A percentile compares a stretch with the other conserved stretches of the same genome.
Evolutionary conservation across 2,888 invertebrate genomes (phyloP).

Genomic region (Phanerotoma sp.): DNA sequence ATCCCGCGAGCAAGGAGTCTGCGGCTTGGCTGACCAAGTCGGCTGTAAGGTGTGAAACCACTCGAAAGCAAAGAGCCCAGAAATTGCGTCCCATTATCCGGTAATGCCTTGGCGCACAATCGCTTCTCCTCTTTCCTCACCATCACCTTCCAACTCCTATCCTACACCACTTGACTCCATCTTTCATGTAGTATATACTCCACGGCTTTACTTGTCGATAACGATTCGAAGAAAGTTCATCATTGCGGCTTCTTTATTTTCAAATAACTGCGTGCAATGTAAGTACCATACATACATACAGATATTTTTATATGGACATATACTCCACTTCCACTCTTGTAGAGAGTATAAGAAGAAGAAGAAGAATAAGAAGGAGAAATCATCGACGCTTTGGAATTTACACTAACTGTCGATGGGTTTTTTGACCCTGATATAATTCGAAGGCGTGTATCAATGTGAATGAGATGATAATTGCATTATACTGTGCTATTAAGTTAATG

Average conservation of each 20-base stretch:
- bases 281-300: neutral
- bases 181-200: neutral
- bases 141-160: neutral
- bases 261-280: slow-evolving; percentile 3
- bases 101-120: slow-evolving; percentile 47
- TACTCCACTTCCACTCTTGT: no score
- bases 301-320: neutral
- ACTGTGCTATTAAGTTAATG: slow-evolving; percentile 2
- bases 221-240: slow-evolving; percentile 47
- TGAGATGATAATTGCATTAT: neutral
- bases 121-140: slow-evolving; percentile 9
- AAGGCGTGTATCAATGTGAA: neutral
- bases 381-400: neutral
- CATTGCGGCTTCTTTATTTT: slow-evolving; percentile 31
- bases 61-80: slow-evolving; percentile 56
- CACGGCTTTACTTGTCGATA: slow-evolving; percentile 41
- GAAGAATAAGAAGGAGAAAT: neutral
- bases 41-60: slow-evolving; percentile 55
- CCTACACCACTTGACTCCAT: slow-evolving; percentile 12
- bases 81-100: slow-evolving; percentile 57
- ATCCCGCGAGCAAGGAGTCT: slow-evolving; percentile 31
- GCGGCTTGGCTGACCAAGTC: slow-evolving; percentile 26
- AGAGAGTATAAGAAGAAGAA: no score
- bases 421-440: neutral
- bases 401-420: slow-evolving; percentile 5